These are phyloP conservation scores for Enteromius paludinosus DNA, from an alignment of 2,797 vertebrate species.

Conservation along the genomic window DNA sequence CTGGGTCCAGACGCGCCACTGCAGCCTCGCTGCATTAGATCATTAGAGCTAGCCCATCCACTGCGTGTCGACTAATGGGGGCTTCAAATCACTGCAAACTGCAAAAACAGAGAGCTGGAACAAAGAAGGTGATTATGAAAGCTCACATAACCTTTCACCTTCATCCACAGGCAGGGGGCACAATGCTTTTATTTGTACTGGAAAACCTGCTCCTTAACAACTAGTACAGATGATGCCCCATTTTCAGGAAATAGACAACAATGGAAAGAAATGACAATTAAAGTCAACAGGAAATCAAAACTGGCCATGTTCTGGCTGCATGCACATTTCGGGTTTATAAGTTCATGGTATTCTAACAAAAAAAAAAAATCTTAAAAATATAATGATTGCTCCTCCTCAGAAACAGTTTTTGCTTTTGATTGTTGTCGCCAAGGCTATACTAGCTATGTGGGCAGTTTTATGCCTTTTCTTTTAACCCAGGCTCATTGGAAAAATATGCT, in stretches of 20 bases:
- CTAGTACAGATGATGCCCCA: background rate
- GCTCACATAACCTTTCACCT: conserved; percentile 55
- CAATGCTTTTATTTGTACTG: conserved; percentile 36
- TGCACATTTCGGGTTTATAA: background rate
- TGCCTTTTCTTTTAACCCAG: background rate
- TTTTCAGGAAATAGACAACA: conserved; percentile 38
- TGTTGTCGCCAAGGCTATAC: background rate
- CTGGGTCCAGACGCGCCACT: conserved; percentile 54
- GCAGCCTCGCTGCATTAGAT: conserved; percentile 57
- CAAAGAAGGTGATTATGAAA: conserved; percentile 59
- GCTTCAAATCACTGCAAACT: conserved; percentile 58
- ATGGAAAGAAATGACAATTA: conserved; percentile 23
- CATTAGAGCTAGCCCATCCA: conserved; percentile 60
- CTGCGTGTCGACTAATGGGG: conserved; percentile 54
- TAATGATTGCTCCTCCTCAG: background rate
- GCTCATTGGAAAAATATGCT: background rate
- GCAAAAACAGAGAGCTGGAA: conserved; percentile 59
- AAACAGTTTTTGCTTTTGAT: background rate
- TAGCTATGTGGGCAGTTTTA: background rate
- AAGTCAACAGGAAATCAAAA: conserved; percentile 27
- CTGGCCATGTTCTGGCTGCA: background rate
- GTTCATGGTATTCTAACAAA: background rate
- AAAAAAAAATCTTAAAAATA: background rate
- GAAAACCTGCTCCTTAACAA: conserved; percentile 2
- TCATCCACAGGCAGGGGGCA: conserved; percentile 45